Conservation (phyloP, 1,140 invertebrate species). For the Scaptomyza hsui region DNA sequence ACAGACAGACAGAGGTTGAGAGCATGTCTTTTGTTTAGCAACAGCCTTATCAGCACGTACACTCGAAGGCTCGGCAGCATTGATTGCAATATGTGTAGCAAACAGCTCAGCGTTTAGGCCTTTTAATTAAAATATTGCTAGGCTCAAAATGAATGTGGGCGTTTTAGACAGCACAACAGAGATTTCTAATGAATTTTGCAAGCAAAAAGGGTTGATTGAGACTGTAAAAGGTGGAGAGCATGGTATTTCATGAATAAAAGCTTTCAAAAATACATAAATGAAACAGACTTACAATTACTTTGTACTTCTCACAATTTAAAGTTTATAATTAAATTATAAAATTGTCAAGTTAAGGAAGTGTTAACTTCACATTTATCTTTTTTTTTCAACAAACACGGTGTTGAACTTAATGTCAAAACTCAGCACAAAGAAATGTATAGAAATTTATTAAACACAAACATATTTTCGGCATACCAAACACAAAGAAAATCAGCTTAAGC, state of each 20-base stretch:
- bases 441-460: background rate
- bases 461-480: conserved; percentile 1
- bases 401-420: background rate
- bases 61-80: conserved; percentile 16
- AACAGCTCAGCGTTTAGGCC: conserved; percentile 9
- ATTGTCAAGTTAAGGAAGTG: too few species aligned
- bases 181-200: background rate
- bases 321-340: background rate
- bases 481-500: background rate
- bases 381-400: background rate
- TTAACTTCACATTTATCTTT: too few species aligned
- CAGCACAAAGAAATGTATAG: background rate
- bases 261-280: background rate
- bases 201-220: background rate
- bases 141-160: background rate
- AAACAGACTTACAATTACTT: background rate
- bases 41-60: conserved; percentile 63
- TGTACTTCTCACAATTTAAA: background rate
- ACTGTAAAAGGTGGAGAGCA: background rate
- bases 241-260: background rate
- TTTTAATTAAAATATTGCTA: conserved; percentile 15
- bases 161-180: conserved; percentile 7
- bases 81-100: conserved; percentile 30
- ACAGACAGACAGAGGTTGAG: background rate
- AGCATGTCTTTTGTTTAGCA: conserved; percentile 40